Base-by-base conservation (phyloP, 2,888 invertebrate genomes). In the Scotopteryx bipunctaria region DNA sequence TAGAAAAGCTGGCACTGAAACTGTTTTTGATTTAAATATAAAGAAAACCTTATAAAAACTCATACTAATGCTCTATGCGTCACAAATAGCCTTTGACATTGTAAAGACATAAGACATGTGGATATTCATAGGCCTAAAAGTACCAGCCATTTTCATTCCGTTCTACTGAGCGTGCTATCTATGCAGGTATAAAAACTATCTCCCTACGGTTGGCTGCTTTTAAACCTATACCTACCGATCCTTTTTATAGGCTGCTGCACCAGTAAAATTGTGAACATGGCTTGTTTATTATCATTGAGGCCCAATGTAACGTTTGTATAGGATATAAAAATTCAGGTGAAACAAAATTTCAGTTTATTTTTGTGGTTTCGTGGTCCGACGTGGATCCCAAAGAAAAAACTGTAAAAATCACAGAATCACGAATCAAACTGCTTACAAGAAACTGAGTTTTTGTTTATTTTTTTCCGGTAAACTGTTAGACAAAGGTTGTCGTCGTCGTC, bases 201-300 rank as follows among this genome's bases (percentile, higher is more conserved):
- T 61, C 40, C 42, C 43, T 53, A 61, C 60, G 63, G 59, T 57
- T 41, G 46, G 51, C 16, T 58, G 63, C 56, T 13, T 57, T 55
- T 58, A 55, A 62, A 57, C 57, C 65, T 61, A 62, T 48, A 57
- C 53, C 19, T 36, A 29, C 11, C 15, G 57, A 65, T 61, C 58
- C 58, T 63, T 63, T 65, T 64, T 64, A 63, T 61, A 55, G 49
- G 43, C 59, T 61, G 52, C 42, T 63, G 57, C 57, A 55, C 47
- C 49, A 37, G 42, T 36, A 51, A 49, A 51, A 52, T 37, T 38
- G 54, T 37, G 25, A 27, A 46, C 36, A 41, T 38, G 45, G 49
- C 40, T 35, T 25, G 40, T 6, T 47, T 25, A 31, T 46, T 25
- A 25, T 40, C 9, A 43, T 43, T 33, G 33, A 33, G 21, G 23